A percentile compares a stretch with the other conserved stretches of the same genome.
Conservation (phyloP, 30 jellyfish, hydroid and myxozoan species). For the Catostylus mosaicus region DNA sequence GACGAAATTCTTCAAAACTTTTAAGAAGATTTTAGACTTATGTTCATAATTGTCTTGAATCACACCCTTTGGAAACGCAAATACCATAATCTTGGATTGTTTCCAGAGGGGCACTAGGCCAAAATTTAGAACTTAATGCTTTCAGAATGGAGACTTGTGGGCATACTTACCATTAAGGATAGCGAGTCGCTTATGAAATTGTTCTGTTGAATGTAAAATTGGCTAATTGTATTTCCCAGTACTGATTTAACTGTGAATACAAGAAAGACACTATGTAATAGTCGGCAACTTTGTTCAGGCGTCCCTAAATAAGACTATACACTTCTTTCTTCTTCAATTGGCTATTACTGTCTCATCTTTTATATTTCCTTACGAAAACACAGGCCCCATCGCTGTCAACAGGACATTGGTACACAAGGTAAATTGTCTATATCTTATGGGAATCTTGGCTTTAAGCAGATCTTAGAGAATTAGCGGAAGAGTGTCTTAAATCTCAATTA, state of each 20-base stretch:
- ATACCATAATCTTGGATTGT: no score
- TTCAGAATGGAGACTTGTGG: not conserved
- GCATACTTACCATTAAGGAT: not conserved
- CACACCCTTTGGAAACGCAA: no score
- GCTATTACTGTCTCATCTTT: not conserved
- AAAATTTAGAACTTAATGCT: not conserved
- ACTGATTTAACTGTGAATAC: not conserved
- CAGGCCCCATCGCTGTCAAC: not conserved
- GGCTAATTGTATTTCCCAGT: not conserved
- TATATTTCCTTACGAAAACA: not conserved
- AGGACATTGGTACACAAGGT: not conserved
- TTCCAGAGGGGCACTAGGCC: not conserved
- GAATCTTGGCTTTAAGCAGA: not conserved
- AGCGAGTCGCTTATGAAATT: not conserved
- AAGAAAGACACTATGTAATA: not conserved
- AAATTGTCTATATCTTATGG: not conserved
- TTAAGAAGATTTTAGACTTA: no score
- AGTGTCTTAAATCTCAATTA: not conserved
- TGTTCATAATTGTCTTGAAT: no score
- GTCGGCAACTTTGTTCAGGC: conserved; percentile 6
- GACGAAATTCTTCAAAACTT: no score
- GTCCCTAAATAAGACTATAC: not conserved
- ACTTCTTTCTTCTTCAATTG: not conserved
- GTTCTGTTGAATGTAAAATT: not conserved
- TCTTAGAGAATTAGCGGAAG: not conserved